Percentiles rank a stretch among this genome's conserved stretches.
These are phyloP conservation scores for Kradibia gibbosae DNA, from an alignment of 1,140 invertebrate species.

Conservation along the genomic window DNA sequence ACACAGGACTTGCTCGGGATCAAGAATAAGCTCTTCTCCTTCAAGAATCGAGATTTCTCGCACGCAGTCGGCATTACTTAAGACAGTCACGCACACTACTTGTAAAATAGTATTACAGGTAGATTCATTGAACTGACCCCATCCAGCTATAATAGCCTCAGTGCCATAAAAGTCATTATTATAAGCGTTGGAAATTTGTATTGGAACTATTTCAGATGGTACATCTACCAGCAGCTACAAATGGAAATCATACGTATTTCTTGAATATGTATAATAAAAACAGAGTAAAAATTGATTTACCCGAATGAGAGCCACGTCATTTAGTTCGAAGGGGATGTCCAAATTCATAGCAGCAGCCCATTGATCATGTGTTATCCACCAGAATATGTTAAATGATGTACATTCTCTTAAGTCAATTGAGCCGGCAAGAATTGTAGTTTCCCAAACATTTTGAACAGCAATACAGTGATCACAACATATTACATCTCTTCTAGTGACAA, in stretches of 20 bases:
- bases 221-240: not conserved
- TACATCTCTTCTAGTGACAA: not conserved
- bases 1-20: no score
- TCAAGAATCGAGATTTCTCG: no score
- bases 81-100: no score
- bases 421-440: not conserved
- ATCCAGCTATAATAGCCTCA: no score
- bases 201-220: not conserved
- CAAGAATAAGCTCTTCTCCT: no score
- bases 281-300: not conserved
- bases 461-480: not conserved
- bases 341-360: not conserved
- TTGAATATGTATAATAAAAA: no score
- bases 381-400: not conserved
- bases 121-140: no score
- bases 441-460: not conserved
- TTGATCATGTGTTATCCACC: not conserved
- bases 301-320: not conserved
- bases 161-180: no score
- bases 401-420: not conserved
- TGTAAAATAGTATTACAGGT: no score
- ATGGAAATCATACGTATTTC: no score
- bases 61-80: no score
- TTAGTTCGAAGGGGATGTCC: not conserved
- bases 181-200: no score